Base-by-base conservation (phyloP, 2,888 invertebrate genomes). In the Lasioglossum morio region DNA sequence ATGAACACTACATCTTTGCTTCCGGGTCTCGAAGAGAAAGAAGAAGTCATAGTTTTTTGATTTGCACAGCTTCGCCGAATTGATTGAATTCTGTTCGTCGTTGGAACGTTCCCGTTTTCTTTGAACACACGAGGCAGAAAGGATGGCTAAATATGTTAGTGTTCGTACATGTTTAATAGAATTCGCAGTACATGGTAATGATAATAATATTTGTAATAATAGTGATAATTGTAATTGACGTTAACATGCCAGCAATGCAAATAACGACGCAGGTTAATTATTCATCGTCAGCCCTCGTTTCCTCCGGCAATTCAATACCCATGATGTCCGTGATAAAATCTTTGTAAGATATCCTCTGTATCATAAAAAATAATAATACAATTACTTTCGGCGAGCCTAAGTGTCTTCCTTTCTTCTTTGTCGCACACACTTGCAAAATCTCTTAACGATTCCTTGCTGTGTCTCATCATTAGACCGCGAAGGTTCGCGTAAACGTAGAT, bases 281-380 rank as follows among this genome's bases (percentile, higher is more conserved):
- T 72, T 88, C 84, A 74, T 82, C 76, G 79, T 89, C 87, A 86
- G 85, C 85, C 85, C 88, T 88, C 86, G 77, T 92, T 88, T 89
- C 88, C 89, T 90, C 88, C 82, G 87, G 79, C 87, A 87, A 87
- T 85, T 90, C 92, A 79, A 93, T 91, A 89, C 93, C 93, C 88
- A 94, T 89, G 76, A 94, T 92, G 84, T 92, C 88, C 87, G 91
- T 81, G 87, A 87, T 87, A 87, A 93, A 94, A 91, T 91, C 92
- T 92, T 93, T 93, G 93, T 94, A 94, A 92, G 93, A 94, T 92
- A 94, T 93, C 86, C 84, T 92, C 94, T 94, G 94, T 93, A 94
- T 89, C 85, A 92, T 92, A 92, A 92, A 92, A 92, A 90, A 91
- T 88, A 90, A 92, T 92, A 93, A 93, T 93, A 93, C 91, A 93